Percentiles rank a stretch among this genome's conserved stretches.
Conservation (phyloP, 23 tunicate species). For the Corella eumyota region DNA sequence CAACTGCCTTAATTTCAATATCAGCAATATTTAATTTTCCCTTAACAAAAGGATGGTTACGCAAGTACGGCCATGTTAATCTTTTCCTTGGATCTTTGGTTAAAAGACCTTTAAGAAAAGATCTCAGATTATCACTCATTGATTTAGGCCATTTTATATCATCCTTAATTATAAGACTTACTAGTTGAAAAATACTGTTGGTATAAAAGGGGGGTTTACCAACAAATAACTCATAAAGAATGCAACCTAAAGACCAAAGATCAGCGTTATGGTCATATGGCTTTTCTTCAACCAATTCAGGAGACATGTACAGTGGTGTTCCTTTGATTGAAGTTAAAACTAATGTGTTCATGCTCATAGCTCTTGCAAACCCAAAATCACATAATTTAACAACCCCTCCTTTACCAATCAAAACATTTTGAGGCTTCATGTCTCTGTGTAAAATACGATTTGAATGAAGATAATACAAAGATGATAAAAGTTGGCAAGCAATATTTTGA, state of each 20-base stretch:
- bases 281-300: conserved; percentile 85
- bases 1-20: conserved; percentile 18
- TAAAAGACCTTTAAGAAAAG: conserved; percentile 58
- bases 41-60: conserved; percentile 84
- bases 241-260: conserved; percentile 86
- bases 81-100: conserved; percentile 76
- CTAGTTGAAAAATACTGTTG: conserved; percentile 84
- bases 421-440: conserved; percentile 96
- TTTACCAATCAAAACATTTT: conserved; percentile 84
- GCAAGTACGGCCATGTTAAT: conserved; percentile 75
- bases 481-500: conserved; percentile 61
- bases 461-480: conserved; percentile 76
- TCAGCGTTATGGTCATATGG: conserved; percentile 96
- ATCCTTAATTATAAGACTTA: conserved; percentile 72
- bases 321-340: conserved; percentile 90
- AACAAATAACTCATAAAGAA: conserved; percentile 70
- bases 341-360: conserved; percentile 83
- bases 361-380: conserved; percentile 92
- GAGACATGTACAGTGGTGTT: conserved; percentile 92
- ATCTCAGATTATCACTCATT: conserved; percentile 67
- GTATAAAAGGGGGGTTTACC: conserved; percentile 96
- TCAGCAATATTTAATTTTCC: conserved; percentile 26
- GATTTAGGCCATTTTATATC: conserved; percentile 84
- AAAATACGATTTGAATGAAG: conserved; percentile 81
- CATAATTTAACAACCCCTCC: conserved; percentile 84